Conservation (phyloP, 2,113 vertebrate genomes). For the Calyptomena viridis region DNA sequence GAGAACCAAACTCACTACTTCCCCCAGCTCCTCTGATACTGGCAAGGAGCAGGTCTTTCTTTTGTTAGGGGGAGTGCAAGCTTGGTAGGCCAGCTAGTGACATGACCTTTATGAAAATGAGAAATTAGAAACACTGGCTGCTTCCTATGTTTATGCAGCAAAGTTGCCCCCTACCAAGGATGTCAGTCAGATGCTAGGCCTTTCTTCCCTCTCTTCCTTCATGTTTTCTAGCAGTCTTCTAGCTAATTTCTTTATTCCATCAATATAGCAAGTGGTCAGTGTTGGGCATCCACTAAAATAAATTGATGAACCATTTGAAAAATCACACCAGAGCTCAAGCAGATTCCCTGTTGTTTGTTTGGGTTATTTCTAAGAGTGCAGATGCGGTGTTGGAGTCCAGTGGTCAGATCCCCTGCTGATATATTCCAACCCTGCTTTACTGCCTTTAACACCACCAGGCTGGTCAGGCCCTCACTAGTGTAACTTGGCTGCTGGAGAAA, state of each 20-base stretch:
- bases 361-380: neutral
- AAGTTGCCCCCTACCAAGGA: neutral
- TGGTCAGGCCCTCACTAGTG: neutral
- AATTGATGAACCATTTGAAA: neutral
- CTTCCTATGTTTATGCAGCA: neutral
- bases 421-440: neutral
- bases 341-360: neutral
- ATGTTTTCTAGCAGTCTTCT: neutral
- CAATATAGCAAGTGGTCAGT: neutral
- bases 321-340: neutral
- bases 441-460: neutral
- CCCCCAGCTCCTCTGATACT: neutral
- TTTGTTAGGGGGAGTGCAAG: neutral
- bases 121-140: neutral
- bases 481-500: neutral
- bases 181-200: neutral
- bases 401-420: neutral
- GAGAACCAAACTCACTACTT: neutral
- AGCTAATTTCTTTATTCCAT: neutral
- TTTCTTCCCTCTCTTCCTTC: neutral
- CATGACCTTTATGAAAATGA: neutral
- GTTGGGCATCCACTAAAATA: neutral
- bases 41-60: neutral
- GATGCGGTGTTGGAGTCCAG: neutral
- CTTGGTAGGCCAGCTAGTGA: neutral